Conservation (phyloP, 2,888 invertebrate genomes). For the Eilema sororculum region DNA sequence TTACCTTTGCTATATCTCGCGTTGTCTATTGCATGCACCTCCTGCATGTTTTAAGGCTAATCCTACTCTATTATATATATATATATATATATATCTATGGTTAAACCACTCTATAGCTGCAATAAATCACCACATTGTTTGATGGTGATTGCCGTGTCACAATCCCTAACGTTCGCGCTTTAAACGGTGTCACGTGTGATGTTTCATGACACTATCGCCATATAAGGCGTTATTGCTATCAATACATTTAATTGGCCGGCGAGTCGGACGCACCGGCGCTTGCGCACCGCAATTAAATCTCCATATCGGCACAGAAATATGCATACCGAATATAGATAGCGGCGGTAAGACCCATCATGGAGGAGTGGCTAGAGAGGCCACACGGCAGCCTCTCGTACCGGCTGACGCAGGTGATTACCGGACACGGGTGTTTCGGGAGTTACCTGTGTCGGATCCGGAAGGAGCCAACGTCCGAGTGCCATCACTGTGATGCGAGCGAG, state of each 20-base stretch:
- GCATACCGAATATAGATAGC: constrained; percentile 54
- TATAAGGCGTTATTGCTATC: constrained; percentile 68
- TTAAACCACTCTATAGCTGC: not conserved
- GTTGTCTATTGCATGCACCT: too few relatives aligned
- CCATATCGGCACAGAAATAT: constrained; percentile 61
- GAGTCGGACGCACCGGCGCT: constrained; percentile 45
- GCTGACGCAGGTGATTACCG: too few relatives aligned
- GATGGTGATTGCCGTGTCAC: constrained; percentile 32
- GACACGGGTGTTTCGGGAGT: too few relatives aligned
- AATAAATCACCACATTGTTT: constrained; percentile 43
- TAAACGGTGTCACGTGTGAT: constrained; percentile 61
- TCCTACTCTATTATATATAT: too few relatives aligned
- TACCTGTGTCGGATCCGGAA: too few relatives aligned
- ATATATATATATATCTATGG: not conserved
- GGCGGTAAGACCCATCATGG: too few relatives aligned
- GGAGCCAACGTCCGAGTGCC: too few relatives aligned
- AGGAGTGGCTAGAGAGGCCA: too few relatives aligned
- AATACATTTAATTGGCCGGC: constrained; percentile 69
- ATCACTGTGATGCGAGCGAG: too few relatives aligned
- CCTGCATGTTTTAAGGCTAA: too few relatives aligned
- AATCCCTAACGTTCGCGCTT: constrained; percentile 52
- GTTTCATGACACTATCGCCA: constrained; percentile 56
- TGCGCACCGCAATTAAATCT: constrained; percentile 60
- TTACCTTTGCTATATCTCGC: too few relatives aligned
- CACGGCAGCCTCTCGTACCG: too few relatives aligned